Conservation (phyloP, 2,113 vertebrate genomes). For the Onychostruthus taczanowskii region DNA sequence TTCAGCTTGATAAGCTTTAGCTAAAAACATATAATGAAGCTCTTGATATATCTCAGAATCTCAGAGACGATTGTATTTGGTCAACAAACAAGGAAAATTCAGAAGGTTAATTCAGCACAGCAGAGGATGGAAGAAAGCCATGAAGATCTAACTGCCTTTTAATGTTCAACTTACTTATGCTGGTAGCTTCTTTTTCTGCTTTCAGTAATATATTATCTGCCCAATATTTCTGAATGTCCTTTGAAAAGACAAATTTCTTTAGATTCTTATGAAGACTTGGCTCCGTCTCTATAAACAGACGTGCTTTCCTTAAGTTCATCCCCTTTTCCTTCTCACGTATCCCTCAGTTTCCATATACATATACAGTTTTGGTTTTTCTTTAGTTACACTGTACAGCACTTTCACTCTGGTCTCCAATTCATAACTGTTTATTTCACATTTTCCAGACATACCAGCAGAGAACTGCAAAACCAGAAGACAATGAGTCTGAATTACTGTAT, state of each 20-base stretch:
- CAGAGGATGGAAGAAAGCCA: background rate
- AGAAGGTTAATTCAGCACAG: background rate
- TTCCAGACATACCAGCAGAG: background rate
- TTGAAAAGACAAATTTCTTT: background rate
- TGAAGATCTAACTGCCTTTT: background rate
- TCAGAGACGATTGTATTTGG: background rate
- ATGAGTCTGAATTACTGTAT: background rate
- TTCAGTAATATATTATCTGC: background rate
- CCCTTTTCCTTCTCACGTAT: background rate
- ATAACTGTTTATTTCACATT: background rate
- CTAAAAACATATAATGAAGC: background rate
- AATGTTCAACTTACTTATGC: background rate
- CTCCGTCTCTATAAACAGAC: background rate
- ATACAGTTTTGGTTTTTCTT: background rate
- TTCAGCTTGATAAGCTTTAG: background rate
- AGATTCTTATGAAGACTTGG: background rate
- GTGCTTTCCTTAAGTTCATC: background rate
- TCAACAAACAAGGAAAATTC: background rate
- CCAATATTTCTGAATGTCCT: background rate
- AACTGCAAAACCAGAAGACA: background rate
- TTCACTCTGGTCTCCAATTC: background rate
- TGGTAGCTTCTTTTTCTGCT: background rate
- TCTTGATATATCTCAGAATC: background rate
- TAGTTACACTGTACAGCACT: background rate
- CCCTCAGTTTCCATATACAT: background rate